These are phyloP conservation scores for Limnodromus scolopaceus DNA, from an alignment of 2,797 vertebrate species.

Conservation along the genomic window DNA sequence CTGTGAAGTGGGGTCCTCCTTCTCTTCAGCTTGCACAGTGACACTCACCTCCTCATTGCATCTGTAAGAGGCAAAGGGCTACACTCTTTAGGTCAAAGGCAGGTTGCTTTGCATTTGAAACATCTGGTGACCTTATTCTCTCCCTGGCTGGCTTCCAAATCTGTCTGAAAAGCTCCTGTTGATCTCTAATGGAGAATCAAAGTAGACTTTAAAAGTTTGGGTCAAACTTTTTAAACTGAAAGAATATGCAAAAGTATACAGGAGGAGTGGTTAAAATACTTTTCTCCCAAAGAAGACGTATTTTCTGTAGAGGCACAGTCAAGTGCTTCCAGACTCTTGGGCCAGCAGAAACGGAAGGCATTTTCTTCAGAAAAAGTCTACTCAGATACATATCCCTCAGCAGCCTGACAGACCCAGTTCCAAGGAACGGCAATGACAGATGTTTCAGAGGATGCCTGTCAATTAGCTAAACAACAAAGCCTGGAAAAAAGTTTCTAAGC, in stretches of 20 bases:
- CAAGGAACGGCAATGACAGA: not conserved
- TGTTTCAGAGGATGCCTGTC: not conserved
- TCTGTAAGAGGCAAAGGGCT: not conserved
- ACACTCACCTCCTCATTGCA: not conserved
- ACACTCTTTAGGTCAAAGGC: not conserved
- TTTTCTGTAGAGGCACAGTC: not conserved
- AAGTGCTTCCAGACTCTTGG: not conserved
- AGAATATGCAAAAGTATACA: not conserved
- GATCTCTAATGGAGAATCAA: not conserved
- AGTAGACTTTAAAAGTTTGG: not conserved
- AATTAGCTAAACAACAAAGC: not conserved
- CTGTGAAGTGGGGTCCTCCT: not conserved
- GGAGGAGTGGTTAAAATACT: not conserved
- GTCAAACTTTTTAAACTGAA: not conserved
- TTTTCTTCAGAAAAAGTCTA: not conserved
- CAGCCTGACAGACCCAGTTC: not conserved
- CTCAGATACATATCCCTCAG: not conserved
- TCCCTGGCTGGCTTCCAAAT: not conserved
- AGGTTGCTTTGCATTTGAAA: not conserved
- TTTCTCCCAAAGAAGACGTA: not conserved
- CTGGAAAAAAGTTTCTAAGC: not conserved
- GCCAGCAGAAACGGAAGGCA: not conserved
- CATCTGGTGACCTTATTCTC: not conserved
- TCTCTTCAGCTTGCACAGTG: not conserved
- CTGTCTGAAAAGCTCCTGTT: not conserved